A percentile compares a stretch with the other conserved stretches of the same genome.
These are phyloP conservation scores for Dicranocentrus wangi DNA, from an alignment of 2,888 invertebrate genomes.

Conservation along the genomic window DNA sequence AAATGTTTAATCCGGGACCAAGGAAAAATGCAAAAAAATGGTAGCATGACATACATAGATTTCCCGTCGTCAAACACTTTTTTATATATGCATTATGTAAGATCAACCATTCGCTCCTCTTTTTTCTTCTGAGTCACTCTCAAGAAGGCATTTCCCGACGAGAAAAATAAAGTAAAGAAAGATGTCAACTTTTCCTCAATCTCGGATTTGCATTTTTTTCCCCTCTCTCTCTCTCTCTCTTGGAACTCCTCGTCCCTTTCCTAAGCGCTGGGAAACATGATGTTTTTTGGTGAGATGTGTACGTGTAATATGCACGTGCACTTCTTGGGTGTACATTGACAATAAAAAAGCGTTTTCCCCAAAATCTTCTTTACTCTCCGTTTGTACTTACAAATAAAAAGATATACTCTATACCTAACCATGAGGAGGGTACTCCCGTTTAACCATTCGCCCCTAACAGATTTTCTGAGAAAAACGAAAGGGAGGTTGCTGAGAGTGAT, in stretches of 20 bases:
- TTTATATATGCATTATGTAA: no score
- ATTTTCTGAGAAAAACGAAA: background rate
- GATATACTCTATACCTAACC: no score
- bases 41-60: no score
- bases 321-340: no score
- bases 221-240: background rate
- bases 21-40: no score
- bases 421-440: background rate
- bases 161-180: slow-evolving; percentile 54
- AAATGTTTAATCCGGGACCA: no score
- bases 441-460: background rate
- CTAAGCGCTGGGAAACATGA: slow-evolving; percentile 52
- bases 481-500: background rate
- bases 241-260: no score
- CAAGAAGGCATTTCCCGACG: slow-evolving; percentile 32
- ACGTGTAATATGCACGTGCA: background rate
- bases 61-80: no score
- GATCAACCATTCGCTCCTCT: no score
- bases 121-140: slow-evolving; percentile 27
- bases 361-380: no score
- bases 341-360: no score
- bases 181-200: slow-evolving; percentile 62
- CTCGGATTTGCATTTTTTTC: slow-evolving; percentile 62
- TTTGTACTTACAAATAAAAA: no score
- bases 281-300: slow-evolving; percentile 45